phyloP scores from a whole-genome alignment of 1,140 invertebrate species.

The Mercenaria mercenaria region DNA sequence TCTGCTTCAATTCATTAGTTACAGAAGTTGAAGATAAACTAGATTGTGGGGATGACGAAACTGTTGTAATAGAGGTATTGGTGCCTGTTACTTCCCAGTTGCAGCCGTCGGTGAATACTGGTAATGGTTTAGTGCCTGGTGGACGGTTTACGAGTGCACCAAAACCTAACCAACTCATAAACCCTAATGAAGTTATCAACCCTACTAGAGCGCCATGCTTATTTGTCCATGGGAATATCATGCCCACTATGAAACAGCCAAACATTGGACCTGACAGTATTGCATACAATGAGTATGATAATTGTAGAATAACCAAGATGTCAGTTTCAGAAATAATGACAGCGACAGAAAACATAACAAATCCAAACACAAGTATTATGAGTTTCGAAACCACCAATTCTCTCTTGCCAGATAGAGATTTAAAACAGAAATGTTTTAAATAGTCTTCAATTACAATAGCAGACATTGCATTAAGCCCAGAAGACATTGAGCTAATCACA shows the following conservation, averaged over 20 bases:
- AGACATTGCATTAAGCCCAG: slow-evolving; percentile 95
- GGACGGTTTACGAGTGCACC: slow-evolving; percentile 89
- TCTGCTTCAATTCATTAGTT: too few relatives aligned
- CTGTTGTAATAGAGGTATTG: neutral
- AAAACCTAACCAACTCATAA: slow-evolving; percentile 93
- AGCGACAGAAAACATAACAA: neutral
- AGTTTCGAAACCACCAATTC: neutral
- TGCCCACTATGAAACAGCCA: slow-evolving; percentile 11
- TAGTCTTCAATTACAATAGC: slow-evolving; percentile 91
- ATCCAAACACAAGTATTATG: neutral
- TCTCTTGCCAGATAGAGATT: too few relatives aligned
- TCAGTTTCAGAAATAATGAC: neutral
- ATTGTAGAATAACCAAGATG: slow-evolving; percentile 87
- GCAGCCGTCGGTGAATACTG: slow-evolving; percentile 86
- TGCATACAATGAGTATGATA: slow-evolving; percentile 79
- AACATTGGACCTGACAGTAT: neutral
- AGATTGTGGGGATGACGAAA: neutral
- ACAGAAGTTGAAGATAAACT: neutral
- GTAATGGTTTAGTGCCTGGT: slow-evolving; percentile 88
- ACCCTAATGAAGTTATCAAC: slow-evolving; percentile 89
- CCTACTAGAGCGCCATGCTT: slow-evolving; percentile 91
- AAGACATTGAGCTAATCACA: slow-evolving; percentile 93
- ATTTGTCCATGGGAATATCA: slow-evolving; percentile 71
- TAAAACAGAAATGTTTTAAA: too few relatives aligned
- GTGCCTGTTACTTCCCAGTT: slow-evolving; percentile 64